Percentiles rank a stretch among this genome's conserved stretches.
Conservation (phyloP, 2,113 vertebrate species). For the Anoplopoma fimbria region DNA sequence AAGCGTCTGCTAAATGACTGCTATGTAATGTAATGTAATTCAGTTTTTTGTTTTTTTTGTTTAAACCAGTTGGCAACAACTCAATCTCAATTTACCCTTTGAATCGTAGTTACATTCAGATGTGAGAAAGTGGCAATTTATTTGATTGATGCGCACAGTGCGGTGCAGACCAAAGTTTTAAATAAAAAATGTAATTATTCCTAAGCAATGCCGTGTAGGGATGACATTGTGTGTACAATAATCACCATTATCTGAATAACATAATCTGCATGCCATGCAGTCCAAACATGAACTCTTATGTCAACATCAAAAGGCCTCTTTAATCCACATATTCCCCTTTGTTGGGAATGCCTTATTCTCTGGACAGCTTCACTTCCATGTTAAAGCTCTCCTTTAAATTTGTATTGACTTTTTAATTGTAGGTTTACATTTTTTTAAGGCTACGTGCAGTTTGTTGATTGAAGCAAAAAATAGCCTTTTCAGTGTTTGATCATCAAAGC, state of each 20-base stretch:
- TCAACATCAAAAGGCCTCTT: not conserved
- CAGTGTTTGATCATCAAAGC: conserved; percentile 16
- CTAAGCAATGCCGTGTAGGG: not conserved
- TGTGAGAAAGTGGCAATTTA: not conserved
- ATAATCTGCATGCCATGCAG: not conserved
- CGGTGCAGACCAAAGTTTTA: not conserved
- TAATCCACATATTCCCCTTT: not conserved
- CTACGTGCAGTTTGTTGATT: not conserved
- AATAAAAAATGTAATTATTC: not conserved
- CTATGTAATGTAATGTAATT: too few species aligned
- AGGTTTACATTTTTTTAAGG: not conserved
- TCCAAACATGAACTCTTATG: not conserved
- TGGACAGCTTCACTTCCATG: not conserved
- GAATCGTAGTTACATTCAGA: not conserved
- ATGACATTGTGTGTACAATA: not conserved
- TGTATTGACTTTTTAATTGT: not conserved
- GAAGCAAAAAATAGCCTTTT: not conserved
- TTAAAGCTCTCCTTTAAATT: not conserved
- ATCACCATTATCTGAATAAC: not conserved
- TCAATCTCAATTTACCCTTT: too few species aligned
- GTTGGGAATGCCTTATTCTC: not conserved
- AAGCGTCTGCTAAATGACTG: too few species aligned
- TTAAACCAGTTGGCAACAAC: not conserved
- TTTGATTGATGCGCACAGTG: not conserved
- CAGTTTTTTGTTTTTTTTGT: too few species aligned